phyloP scores from a whole-genome alignment of 2,797 vertebrate species.

The Spheniscus humboldti region DNA sequence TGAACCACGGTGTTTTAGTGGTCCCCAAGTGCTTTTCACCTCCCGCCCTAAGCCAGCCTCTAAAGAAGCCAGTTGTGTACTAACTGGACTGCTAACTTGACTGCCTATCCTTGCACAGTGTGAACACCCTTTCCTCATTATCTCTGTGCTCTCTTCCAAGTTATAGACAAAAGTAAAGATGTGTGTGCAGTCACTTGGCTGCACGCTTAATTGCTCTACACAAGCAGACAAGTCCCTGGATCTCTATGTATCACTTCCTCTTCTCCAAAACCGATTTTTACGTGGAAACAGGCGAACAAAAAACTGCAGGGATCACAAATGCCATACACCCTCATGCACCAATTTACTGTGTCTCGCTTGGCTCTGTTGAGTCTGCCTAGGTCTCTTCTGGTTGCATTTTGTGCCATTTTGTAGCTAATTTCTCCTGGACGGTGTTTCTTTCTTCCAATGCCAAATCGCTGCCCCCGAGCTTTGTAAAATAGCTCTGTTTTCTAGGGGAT shows the following conservation, averaged over 20 bases:
- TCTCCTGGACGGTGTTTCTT: neutral
- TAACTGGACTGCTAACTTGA: neutral
- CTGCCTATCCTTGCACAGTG: neutral
- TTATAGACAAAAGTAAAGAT: neutral
- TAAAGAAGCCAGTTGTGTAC: neutral
- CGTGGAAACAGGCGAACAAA: neutral
- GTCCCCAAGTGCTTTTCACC: neutral
- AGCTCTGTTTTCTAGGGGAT: neutral
- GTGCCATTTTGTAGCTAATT: neutral
- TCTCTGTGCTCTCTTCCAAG: neutral
- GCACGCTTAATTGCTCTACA: neutral
- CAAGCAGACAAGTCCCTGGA: neutral
- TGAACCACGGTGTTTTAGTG: neutral
- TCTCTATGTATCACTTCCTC: neutral
- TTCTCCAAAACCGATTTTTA: neutral
- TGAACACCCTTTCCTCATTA: neutral
- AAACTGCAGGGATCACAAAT: neutral
- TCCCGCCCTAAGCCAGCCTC: neutral
- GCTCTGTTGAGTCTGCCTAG: neutral
- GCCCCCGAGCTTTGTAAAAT: neutral
- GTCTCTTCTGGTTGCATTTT: neutral
- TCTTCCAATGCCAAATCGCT: neutral
- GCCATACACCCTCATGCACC: neutral
- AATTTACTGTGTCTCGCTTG: neutral
- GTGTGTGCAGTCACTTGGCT: neutral